Base-by-base conservation (phyloP, 1,140 invertebrate species). In the Heliconius himera region DNA sequence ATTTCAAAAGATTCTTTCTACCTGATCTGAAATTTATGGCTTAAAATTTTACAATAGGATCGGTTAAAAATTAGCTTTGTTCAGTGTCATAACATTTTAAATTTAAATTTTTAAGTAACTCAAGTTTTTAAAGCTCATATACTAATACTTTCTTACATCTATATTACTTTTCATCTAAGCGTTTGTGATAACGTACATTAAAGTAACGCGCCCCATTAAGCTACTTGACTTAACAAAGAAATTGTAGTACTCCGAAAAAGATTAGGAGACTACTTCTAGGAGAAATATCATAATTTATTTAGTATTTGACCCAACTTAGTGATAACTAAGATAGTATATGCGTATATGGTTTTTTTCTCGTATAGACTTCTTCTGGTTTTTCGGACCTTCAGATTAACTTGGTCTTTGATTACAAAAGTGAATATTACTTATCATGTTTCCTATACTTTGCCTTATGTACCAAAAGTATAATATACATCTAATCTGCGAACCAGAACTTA, bases 1-100 rank as follows among this genome's bases (percentile, higher is more conserved):
- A 81, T 74, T 78, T 84, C 76, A 80, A 87, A 85, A 84, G 82
- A 73, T 76, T 85, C 82, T 91, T 76, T 85, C 83, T 91, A 92
- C 89, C 89, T 92, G 90, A 81, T 74, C 77, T 83, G 70, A 76
- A 83, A 88, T 87, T 87, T 87, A 87, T 84, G 85, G 56, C 76
- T 76, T 76, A 76, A 60, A 80, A 78, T 51, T 80, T 74, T 78
- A 77, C 54, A 73, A 85, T 56, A 73, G 76, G 77, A 83, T 83
- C 78, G 78, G 77, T 56, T 81, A 36, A 78, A 78, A 41, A 79
- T 82, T 80, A 74, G 74, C 73, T 60, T 60, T 60, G 56, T 9
- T 60, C 9, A 60, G n/a, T 60, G 56, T 26, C n/a, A 60, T 60
- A 22, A 26, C 2, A 60, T 29, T 56, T 22, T 26, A 66, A 66